Evolutionary conservation across 2,797 vertebrate species (phyloP).

Genomic region (Cossypha polioptera): DNA sequence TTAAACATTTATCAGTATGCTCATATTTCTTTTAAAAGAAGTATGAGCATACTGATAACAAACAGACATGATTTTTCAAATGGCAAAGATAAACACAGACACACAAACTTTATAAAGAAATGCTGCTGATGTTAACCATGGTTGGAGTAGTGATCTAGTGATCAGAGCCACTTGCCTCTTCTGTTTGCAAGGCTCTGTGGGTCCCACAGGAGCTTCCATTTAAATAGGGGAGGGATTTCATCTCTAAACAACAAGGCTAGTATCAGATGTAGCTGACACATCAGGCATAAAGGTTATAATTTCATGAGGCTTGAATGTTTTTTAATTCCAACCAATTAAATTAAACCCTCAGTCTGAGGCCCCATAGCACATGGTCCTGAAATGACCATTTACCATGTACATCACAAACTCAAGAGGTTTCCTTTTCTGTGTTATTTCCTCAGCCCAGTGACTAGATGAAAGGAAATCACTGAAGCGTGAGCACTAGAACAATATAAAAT

Average conservation of each 20-base stretch:
- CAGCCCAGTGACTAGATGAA: constrained; percentile 75
- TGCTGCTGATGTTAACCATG: neutral
- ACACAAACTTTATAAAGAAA: neutral
- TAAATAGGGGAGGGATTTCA: constrained; percentile 60
- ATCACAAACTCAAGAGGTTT: constrained; percentile 66
- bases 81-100: neutral
- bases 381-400: constrained; percentile 67
- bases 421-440: constrained; percentile 69
- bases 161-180: neutral
- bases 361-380: constrained; percentile 32
- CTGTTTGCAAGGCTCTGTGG: neutral
- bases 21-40: neutral
- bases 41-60: neutral
- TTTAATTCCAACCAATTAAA: constrained; percentile 77
- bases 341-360: constrained; percentile 58
- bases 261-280: constrained; percentile 63
- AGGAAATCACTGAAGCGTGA: constrained; percentile 72
- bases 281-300: constrained; percentile 63
- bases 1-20: no score
- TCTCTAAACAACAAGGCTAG: constrained; percentile 58
- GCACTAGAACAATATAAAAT: constrained; percentile 70
- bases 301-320: constrained; percentile 73
- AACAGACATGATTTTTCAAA: neutral
- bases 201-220: constrained; percentile 57
- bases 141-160: neutral